Base-by-base conservation (phyloP, 1,140 invertebrate genomes). In the Tetragonula clypearis region DNA sequence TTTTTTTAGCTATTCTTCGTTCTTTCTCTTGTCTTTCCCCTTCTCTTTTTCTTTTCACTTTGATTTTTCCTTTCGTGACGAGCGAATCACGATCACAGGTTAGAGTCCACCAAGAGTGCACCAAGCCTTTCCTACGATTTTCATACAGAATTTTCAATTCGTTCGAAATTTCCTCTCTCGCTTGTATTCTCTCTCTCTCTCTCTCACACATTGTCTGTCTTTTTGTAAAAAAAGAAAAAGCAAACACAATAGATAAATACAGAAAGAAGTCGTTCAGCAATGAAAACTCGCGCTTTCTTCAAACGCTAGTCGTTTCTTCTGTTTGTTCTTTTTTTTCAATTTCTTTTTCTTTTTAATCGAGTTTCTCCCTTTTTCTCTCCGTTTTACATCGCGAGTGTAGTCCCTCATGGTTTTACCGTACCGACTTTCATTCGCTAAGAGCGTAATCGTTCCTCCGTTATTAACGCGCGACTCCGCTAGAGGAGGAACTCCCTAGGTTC, bases 1-100 rank as follows among this genome's bases (percentile, higher is more conserved):
- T 56, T 79, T 55, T 69, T 69, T 56, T 30, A n/a, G 75, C 26
- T 69, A 0, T 66, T 90, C 87, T 92, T 88, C 84, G 60, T 23
- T 23, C 30, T 71, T 66, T 88, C 87, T 74, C 55, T 19, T 26
- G 49, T 30, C 62, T 53, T 35, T 21, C 35, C n/a, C n/a, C 56
- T 65, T 55, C n/a, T 60, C 12, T 55, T 30, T 30, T 30, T 30
- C 30, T 30, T 30, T 30, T 30, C 30, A 30, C n/a, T 17, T 68
- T 68, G 9, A 19, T 30, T 68, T 30, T 35, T 58, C 11, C 17
- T 26, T 35, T 19, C n/a, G 30, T 73, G 30, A 30, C 30, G 30
- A 30, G 30, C 30, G 30, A 30, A 30, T 30, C 30, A 30, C 30
- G 30, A 30, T 30, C 30, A 30, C 30, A 30, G 30, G 30, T 30